A percentile compares a stretch with the other conserved stretches of the same genome.
Evolutionary conservation across 2,113 vertebrate genomes (phyloP).

Genomic region (Psittacus erithacus): DNA sequence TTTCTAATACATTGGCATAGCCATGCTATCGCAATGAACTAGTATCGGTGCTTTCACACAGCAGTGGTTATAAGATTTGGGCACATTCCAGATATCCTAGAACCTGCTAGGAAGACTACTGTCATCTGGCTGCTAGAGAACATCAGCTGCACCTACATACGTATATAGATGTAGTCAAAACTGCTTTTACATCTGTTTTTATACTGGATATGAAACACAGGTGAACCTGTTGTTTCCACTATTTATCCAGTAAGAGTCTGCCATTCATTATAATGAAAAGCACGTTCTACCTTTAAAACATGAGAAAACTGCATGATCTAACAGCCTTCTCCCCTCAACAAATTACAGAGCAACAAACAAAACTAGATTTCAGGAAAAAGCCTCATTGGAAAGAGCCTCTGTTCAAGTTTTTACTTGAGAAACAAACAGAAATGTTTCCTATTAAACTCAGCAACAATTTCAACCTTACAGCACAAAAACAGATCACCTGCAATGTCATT

Average conservation of each 20-base stretch:
- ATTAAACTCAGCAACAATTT: background rate
- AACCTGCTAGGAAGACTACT: background rate
- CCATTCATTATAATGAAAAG: background rate
- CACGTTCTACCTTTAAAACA: background rate
- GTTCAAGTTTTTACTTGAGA: background rate
- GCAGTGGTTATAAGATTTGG: background rate
- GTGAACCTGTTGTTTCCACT: background rate
- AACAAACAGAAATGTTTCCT: background rate
- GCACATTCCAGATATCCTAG: background rate
- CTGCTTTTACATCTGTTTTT: background rate
- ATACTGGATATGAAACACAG: background rate
- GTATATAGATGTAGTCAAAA: background rate
- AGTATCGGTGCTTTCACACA: background rate
- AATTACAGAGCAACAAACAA: background rate
- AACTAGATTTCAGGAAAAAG: background rate
- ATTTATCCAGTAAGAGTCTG: background rate
- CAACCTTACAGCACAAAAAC: background rate
- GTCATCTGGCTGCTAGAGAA: background rate
- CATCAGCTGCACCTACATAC: background rate
- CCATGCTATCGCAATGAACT: background rate
- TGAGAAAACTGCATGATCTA: background rate
- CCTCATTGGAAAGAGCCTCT: background rate
- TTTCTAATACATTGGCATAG: background rate
- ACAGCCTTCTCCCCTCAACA: background rate
- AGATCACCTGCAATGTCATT: fast-evolving